These are phyloP conservation scores for Venusia cambrica DNA, from an alignment of 2,888 invertebrate genomes.

Conservation along the genomic window DNA sequence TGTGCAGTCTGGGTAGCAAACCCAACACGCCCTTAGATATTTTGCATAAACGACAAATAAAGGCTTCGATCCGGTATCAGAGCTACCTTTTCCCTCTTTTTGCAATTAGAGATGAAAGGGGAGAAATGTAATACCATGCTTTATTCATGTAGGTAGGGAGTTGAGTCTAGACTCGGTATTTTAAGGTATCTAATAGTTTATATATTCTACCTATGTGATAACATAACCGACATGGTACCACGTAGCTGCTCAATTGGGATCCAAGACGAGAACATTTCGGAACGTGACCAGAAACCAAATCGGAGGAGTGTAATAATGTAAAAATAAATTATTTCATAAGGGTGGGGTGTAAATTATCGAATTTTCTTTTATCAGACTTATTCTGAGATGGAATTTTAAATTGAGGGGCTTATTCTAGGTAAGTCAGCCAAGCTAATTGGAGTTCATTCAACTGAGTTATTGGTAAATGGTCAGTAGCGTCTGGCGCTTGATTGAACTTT, in stretches of 20 bases:
- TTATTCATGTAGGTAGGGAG: neutral
- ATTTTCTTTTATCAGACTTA: slow-evolving; percentile 54
- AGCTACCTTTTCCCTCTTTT: too few species aligned
- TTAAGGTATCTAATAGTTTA: slow-evolving; percentile 22
- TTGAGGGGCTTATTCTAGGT: slow-evolving; percentile 52
- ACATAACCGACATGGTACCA: slow-evolving; percentile 29
- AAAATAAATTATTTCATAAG: slow-evolving; percentile 49
- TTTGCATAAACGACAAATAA: too few species aligned
- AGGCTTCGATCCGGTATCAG: too few species aligned
- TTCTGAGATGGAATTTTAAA: slow-evolving; percentile 49
- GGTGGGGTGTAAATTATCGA: slow-evolving; percentile 49
- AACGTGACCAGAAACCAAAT: slow-evolving; percentile 49
- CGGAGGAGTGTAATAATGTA: slow-evolving; percentile 41
- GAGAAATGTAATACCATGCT: too few species aligned
- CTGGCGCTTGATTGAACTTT: slow-evolving; percentile 46
- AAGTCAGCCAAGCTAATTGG: slow-evolving; percentile 57
- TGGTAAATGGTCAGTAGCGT: slow-evolving; percentile 54
- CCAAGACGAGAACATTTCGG: slow-evolving; percentile 34
- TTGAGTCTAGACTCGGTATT: slow-evolving; percentile 9
- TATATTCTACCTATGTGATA: slow-evolving; percentile 22
- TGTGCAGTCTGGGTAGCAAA: neutral
- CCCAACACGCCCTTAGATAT: too few species aligned
- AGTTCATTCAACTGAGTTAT: slow-evolving; percentile 64
- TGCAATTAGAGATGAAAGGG: too few species aligned
- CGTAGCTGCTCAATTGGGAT: slow-evolving; percentile 26